Evolutionary conservation across 2,113 vertebrate genomes (phyloP).

Genomic region (Centrocercus urophasianus): DNA sequence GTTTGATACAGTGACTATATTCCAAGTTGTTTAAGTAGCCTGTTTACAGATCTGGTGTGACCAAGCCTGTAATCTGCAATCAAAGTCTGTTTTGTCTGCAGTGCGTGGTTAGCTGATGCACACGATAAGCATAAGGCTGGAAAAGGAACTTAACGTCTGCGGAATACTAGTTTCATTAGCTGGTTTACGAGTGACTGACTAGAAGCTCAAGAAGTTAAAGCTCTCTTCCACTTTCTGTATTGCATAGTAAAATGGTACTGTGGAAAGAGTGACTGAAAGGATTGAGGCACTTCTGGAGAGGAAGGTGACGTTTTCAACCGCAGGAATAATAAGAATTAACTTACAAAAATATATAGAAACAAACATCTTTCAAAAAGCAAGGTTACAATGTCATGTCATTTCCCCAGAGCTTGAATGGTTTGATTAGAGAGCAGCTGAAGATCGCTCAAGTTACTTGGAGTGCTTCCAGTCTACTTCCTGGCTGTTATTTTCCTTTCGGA

Average conservation of each 20-base stretch:
- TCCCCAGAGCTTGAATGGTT: not conserved
- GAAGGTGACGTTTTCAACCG: not conserved
- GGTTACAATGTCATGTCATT: not conserved
- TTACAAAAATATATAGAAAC: not conserved
- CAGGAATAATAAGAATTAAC: not conserved
- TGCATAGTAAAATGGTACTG: not conserved
- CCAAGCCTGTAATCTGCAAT: not conserved
- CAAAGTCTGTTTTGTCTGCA: not conserved
- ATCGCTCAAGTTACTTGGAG: not conserved
- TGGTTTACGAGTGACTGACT: not conserved
- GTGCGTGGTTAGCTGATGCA: not conserved
- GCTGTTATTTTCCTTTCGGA: not conserved
- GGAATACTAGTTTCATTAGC: not conserved
- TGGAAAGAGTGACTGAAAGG: not conserved
- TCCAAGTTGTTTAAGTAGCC: conserved; percentile 18
- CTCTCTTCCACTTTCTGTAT: not conserved
- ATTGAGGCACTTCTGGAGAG: not conserved
- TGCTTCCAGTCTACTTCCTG: not conserved
- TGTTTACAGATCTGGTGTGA: conserved; percentile 25
- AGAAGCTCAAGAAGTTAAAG: not conserved
- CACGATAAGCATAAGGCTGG: not conserved
- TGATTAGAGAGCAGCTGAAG: not conserved
- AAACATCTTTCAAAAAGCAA: not conserved
- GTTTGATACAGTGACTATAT: not conserved
- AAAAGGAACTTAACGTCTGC: not conserved